These are phyloP conservation scores for Notocelia uddmanniana DNA, from an alignment of 2,888 invertebrate genomes.

Conservation along the genomic window DNA sequence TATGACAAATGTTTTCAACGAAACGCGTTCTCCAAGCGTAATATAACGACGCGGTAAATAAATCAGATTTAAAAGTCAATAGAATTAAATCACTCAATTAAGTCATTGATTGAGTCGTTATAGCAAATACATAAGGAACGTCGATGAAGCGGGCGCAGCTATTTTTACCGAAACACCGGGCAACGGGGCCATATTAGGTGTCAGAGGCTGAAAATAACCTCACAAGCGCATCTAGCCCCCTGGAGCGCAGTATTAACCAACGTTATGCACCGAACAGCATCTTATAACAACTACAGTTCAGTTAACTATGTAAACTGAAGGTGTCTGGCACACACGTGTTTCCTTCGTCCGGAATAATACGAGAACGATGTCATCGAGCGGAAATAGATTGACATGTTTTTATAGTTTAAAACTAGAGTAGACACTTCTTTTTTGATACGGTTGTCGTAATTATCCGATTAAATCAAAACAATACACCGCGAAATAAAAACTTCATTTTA, in stretches of 20 bases:
- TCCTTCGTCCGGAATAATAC: constrained; percentile 27
- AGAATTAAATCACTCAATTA: not conserved
- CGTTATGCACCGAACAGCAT: constrained; percentile 33
- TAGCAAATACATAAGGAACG: constrained; percentile 38
- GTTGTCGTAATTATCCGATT: not conserved
- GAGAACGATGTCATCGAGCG: constrained; percentile 22
- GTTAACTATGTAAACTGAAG: not conserved
- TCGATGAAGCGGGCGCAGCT: constrained; percentile 66
- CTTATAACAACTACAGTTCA: constrained; percentile 14
- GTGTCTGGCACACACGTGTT: constrained; percentile 23
- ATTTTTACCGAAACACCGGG: constrained; percentile 78
- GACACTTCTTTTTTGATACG: not conserved
- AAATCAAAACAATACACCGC: not conserved
- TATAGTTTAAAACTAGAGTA: constrained; percentile 28
- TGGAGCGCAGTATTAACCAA: constrained; percentile 58
- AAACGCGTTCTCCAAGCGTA: not conserved
- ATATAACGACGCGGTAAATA: not conserved
- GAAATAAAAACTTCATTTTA: no score
- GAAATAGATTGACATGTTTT: constrained; percentile 21
- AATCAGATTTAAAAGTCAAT: not conserved
- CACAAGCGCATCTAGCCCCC: constrained; percentile 60
- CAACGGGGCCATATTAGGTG: constrained; percentile 84
- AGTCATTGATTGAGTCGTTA: constrained; percentile 18
- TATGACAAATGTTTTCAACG: not conserved
- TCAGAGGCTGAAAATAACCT: constrained; percentile 75